Evolutionary conservation across 2,888 invertebrate genomes (phyloP).

Genomic region (Drosophila dives): DNA sequence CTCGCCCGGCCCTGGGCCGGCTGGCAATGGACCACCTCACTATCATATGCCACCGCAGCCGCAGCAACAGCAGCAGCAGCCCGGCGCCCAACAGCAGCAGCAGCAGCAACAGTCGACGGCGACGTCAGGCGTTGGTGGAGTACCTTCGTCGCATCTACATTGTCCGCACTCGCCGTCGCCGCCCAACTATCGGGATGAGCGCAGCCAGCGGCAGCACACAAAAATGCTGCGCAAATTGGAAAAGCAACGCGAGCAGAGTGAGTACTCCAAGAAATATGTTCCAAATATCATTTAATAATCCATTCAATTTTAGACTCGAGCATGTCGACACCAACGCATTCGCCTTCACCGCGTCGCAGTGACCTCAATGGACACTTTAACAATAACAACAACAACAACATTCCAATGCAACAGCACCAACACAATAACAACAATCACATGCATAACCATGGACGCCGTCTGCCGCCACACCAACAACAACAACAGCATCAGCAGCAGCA

Average conservation of each 20-base stretch:
- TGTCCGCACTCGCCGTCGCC: conserved; percentile 90
- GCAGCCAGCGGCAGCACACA: conserved; percentile 91
- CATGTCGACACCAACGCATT: conserved; percentile 87
- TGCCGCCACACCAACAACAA: conserved; percentile 53
- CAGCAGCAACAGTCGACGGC: conserved; percentile 38
- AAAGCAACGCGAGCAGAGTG: conserved; percentile 87
- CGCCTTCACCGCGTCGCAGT: conserved; percentile 89
- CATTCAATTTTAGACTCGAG: conserved; percentile 72
- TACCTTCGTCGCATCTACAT: conserved; percentile 85
- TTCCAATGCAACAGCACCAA: conserved; percentile 61
- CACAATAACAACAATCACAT: conserved; percentile 46
- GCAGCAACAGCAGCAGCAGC: conserved; percentile 68
- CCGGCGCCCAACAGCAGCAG: conserved; percentile 77
- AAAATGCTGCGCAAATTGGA: conserved; percentile 92
- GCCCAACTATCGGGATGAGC: conserved; percentile 91
- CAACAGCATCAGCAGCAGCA: conserved; percentile 29
- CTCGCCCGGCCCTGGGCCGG: conserved; percentile 86
- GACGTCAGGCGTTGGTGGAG: conserved; percentile 37
- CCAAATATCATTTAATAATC: not conserved
- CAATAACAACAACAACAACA: conserved; percentile 63
- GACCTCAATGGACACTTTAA: conserved; percentile 86
- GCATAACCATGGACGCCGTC: conserved; percentile 55
- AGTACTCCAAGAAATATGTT: conserved; percentile 54
- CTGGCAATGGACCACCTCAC: conserved; percentile 83
- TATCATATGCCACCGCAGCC: conserved; percentile 79